phyloP scores from a whole-genome alignment of 2,888 invertebrate genomes.

The Spilarctia lutea region DNA sequence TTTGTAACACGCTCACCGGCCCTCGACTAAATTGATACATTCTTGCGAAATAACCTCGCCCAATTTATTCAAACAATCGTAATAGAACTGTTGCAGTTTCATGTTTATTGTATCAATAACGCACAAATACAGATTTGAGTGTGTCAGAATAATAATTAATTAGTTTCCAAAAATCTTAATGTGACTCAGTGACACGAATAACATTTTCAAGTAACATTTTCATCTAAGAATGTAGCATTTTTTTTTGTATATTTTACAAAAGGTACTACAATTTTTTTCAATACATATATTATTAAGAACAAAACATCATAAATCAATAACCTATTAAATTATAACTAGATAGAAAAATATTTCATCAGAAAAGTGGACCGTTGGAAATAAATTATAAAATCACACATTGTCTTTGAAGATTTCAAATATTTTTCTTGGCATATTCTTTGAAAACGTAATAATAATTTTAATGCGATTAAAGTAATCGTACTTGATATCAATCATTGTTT shows the following conservation, averaged over 20 bases:
- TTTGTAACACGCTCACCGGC: constrained; percentile 72
- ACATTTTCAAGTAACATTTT: background rate
- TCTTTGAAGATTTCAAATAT: background rate
- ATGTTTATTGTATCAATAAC: constrained; percentile 28
- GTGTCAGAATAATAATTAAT: background rate
- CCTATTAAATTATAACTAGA: background rate
- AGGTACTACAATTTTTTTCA: background rate
- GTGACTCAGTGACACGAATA: background rate
- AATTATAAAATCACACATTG: background rate
- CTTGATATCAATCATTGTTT: constrained; percentile 14
- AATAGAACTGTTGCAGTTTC: constrained; percentile 63
- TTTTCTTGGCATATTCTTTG: background rate
- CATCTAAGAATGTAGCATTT: background rate
- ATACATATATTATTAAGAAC: background rate
- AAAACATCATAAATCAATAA: background rate
- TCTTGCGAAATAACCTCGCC: constrained; percentile 84
- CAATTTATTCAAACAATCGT: constrained; percentile 81
- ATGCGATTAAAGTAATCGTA: background rate
- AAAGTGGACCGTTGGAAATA: background rate
- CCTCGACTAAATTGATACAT: constrained; percentile 83
- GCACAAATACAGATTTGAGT: background rate
- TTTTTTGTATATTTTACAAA: background rate
- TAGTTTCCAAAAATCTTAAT: background rate
- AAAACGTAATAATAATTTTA: background rate
- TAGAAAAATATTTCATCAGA: background rate